A percentile compares a stretch with the other conserved stretches of the same genome.
These are phyloP conservation scores for Platorchestia sp. DNA, from an alignment of 1,140 invertebrate genomes.

Conservation along the genomic window DNA sequence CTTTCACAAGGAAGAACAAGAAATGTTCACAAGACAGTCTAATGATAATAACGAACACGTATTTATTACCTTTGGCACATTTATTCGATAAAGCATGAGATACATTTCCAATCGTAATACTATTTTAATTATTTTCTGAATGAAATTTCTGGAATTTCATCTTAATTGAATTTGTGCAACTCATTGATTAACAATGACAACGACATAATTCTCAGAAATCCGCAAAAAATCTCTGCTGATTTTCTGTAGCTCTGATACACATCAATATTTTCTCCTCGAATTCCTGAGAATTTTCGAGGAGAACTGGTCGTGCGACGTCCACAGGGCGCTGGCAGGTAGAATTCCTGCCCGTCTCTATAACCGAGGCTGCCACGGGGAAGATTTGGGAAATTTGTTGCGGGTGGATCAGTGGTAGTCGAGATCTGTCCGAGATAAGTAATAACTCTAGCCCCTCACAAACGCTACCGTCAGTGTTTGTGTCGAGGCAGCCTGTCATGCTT, in stretches of 20 bases:
- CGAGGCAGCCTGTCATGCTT: not conserved
- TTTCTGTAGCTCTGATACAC: not conserved
- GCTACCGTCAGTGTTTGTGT: not conserved
- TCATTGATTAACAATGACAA: not conserved
- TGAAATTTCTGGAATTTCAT: too few relatives aligned
- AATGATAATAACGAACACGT: too few relatives aligned
- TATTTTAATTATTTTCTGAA: too few relatives aligned
- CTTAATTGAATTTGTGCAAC: too few relatives aligned
- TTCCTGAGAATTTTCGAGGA: not conserved
- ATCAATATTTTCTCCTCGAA: not conserved
- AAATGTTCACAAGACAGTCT: too few relatives aligned
- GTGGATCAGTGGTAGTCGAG: not conserved
- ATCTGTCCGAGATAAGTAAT: not conserved
- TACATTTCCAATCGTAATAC: too few relatives aligned
- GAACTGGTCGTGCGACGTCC: not conserved
- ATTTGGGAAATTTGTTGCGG: not conserved
- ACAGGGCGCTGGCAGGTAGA: conserved; percentile 6
- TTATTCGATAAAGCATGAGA: too few relatives aligned
- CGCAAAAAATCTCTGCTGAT: not conserved
- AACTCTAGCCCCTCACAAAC: not conserved
- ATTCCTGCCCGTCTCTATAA: conserved; percentile 33
- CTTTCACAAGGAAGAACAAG: too few relatives aligned
- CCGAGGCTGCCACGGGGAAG: not conserved
- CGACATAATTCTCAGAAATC: not conserved
- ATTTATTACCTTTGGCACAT: too few relatives aligned